A percentile compares a stretch with the other conserved stretches of the same genome.
Conservation (phyloP, 2,888 invertebrate genomes). For the Linnaemya vulpina region DNA sequence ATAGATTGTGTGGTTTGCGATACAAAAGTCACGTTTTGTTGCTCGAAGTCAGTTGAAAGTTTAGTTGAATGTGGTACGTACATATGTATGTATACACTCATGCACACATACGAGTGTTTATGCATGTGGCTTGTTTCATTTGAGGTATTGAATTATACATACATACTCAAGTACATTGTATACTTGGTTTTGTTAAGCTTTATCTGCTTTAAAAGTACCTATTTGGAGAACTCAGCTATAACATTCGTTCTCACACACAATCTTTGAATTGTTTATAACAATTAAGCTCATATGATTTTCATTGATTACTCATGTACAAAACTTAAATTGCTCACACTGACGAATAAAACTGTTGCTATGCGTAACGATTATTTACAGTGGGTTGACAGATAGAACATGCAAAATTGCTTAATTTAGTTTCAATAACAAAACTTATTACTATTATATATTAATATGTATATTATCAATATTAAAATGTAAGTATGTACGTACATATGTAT, state of each 20-base stretch:
- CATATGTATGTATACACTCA: too few species aligned
- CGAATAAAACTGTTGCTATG: constrained; percentile 63
- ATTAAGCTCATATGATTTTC: constrained; percentile 50
- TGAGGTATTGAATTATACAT: constrained; percentile 11
- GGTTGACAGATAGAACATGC: constrained; percentile 15
- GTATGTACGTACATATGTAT: too few species aligned
- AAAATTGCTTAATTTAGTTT: neutral
- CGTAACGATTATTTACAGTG: constrained; percentile 54
- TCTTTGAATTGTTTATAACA: constrained; percentile 32
- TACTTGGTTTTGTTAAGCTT: constrained; percentile 19
- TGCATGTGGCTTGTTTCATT: neutral
- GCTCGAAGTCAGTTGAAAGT: constrained; percentile 22
- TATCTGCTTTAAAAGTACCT: constrained; percentile 14
- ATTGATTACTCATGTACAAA: neutral
- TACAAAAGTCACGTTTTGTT: constrained; percentile 66
- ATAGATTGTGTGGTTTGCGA: constrained; percentile 35
- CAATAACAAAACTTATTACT: too few species aligned
- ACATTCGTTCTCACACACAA: neutral
- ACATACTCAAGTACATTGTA: too few species aligned
- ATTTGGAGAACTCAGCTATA: constrained; percentile 23
- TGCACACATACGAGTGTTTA: neutral
- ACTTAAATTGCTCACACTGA: constrained; percentile 30
- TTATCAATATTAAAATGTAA: too few species aligned
- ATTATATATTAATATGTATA: too few species aligned
- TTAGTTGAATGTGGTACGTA: neutral